Percentiles rank a stretch among this genome's conserved stretches.
phyloP scores from a whole-genome alignment of 2,888 invertebrate genomes.

The Agelastica alni region DNA sequence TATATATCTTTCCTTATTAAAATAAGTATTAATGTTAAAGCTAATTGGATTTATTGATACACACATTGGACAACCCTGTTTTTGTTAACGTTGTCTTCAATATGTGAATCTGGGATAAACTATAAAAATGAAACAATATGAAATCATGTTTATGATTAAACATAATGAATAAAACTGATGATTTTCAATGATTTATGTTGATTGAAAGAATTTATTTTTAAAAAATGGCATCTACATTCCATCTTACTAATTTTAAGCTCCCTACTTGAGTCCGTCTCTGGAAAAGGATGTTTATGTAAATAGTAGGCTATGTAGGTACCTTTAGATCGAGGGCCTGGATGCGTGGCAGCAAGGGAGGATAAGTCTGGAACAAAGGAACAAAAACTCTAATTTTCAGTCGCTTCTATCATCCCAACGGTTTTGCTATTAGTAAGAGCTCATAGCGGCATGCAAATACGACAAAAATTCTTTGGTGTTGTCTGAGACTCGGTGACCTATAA shows the following conservation, averaged over 20 bases:
- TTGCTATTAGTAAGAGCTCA: conserved; percentile 40
- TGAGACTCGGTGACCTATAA: conserved; percentile 2
- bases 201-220: no score
- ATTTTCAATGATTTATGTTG: no score
- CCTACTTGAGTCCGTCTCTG: conserved; percentile 21
- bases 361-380: conserved; percentile 56
- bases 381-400: conserved; percentile 52
- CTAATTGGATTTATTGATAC: no score
- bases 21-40: no score
- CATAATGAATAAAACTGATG: no score
- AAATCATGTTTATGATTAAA: no score
- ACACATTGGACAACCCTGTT: no score
- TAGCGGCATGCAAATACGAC: conserved; percentile 41
- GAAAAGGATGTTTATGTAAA: conserved; percentile 15
- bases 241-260: conserved; percentile 15
- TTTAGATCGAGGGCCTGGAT: conserved; percentile 54
- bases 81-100: no score
- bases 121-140: no score
- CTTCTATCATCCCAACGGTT: conserved; percentile 43
- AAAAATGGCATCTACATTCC: not conserved
- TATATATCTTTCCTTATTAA: no score
- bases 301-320: conserved; percentile 45
- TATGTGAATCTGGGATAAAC: no score
- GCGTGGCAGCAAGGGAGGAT: conserved; percentile 55
- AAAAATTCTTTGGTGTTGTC: conserved; percentile 26